Conservation (phyloP, 2,797 vertebrate species). For the Dermochelys coriacea region DNA sequence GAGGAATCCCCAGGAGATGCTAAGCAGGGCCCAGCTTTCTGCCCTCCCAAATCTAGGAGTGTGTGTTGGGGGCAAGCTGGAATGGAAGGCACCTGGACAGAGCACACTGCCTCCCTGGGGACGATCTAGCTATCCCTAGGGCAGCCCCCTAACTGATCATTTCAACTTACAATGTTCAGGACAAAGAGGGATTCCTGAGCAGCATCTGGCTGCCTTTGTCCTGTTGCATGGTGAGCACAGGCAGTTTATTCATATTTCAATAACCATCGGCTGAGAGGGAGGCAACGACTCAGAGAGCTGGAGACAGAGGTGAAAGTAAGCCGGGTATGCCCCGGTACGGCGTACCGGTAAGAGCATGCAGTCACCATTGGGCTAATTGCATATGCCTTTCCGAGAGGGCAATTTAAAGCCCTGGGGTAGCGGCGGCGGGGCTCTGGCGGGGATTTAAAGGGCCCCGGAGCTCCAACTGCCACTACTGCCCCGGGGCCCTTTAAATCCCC, state of each 20-base stretch:
- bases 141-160: fast-evolving
- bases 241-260: slow-evolving; percentile 41
- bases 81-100: not conserved
- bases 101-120: not conserved
- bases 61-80: no score
- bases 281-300: slow-evolving; percentile 51
- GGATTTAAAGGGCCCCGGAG: no score
- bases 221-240: slow-evolving; percentile 49
- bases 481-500: no score
- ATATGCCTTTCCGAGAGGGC: no score
- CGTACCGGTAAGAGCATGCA: no score
- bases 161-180: slow-evolving; percentile 68
- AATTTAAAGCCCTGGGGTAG: no score
- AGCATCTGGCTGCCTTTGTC: slow-evolving; percentile 20
- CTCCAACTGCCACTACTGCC: no score
- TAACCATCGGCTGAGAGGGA: slow-evolving; percentile 36
- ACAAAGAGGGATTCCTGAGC: slow-evolving; percentile 34
- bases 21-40: not conserved
- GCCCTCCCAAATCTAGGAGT: not conserved
- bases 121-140: no score
- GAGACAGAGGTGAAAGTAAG: no score
- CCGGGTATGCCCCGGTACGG: no score
- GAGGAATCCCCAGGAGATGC: not conserved
- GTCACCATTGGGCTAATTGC: no score
- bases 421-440: no score